phyloP scores from a whole-genome alignment of 2,113 vertebrate species.

The Saiga tatarica region DNA sequence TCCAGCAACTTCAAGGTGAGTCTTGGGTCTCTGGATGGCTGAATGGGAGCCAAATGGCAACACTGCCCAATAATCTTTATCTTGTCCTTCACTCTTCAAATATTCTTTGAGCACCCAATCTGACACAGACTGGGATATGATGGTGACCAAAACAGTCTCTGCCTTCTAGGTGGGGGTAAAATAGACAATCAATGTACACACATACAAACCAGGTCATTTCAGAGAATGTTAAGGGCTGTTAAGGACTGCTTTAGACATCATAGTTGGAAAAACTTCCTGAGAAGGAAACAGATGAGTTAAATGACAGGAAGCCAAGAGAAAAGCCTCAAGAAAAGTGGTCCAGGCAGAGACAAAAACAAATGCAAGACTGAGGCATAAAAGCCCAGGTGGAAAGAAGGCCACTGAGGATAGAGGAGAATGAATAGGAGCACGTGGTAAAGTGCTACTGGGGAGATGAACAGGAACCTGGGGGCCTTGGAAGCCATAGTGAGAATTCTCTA shows the following conservation, averaged over 20 bases:
- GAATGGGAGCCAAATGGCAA: background rate
- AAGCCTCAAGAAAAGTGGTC: background rate
- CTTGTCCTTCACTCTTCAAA: background rate
- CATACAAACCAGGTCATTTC: background rate
- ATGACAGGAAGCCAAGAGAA: background rate
- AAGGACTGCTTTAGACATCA: background rate
- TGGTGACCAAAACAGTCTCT: background rate
- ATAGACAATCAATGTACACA: background rate
- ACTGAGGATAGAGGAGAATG: background rate
- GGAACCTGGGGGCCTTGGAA: background rate
- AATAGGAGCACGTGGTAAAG: too few relatives aligned
- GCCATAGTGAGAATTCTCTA: background rate
- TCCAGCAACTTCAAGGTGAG: conserved; percentile 63
- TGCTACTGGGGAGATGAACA: background rate
- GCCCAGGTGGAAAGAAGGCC: background rate
- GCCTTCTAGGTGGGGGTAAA: background rate
- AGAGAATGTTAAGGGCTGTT: background rate
- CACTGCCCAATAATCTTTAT: background rate
- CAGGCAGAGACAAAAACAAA: background rate
- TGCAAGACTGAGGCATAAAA: background rate
- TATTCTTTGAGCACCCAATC: background rate
- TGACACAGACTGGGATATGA: background rate
- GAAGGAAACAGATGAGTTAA: background rate
- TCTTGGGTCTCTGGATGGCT: background rate
- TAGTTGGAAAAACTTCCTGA: background rate